Base-by-base conservation (phyloP, 2,888 invertebrate genomes). In the Leptinotarsa juncta region DNA sequence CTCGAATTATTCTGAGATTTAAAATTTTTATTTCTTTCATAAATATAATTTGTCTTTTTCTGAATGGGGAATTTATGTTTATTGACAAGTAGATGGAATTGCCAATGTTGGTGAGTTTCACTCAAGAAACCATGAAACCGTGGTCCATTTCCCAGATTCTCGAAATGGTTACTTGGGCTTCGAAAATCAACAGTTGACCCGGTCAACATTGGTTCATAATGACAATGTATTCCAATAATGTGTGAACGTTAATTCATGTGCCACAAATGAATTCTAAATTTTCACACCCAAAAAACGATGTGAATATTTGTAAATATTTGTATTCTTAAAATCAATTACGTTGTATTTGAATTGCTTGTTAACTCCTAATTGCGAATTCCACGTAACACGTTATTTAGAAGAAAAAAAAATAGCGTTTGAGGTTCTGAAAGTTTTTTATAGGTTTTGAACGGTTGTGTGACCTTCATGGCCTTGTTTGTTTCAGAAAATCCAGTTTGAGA, bases 361-460 rank as follows among this genome's bases (percentile, higher is more conserved):
- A 18, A 42, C 62, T 62, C n/a, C 10, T 42, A 42, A 62, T 42
- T 42, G 62, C 62, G 32, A 62, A 32, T 62, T 62, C 62, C 42
- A n/a, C 32, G 42, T 62, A 62, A 62, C 62, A 62, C 57, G 23
- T 14, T 23, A 57, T 57, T 57, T 23, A 15, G 57, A 23, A 15
- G 57, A 57, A 14, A 57, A 14, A 57, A 18, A 57, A 57, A 57
- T 14, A 57, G 23, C 57, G 23, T 57, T 57, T 57, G 1, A 20
- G 1, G 62, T 32, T 42, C 62, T 32, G 4, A 42, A 42, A 3
- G 12, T 42, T 26, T 15, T 62, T 16, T 32, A 62, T 42, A 20
- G 4, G 1, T 23, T 23, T 62, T 51, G 51, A 62, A 62, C 62
- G 42, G 62, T 62, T 62, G 10, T 10, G 42, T 42, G 62, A 62